Evolutionary conservation across 2,797 vertebrate species (phyloP), one percentile per base, ranked within the genome.

Genomic region (Podarcis siculus): DNA sequence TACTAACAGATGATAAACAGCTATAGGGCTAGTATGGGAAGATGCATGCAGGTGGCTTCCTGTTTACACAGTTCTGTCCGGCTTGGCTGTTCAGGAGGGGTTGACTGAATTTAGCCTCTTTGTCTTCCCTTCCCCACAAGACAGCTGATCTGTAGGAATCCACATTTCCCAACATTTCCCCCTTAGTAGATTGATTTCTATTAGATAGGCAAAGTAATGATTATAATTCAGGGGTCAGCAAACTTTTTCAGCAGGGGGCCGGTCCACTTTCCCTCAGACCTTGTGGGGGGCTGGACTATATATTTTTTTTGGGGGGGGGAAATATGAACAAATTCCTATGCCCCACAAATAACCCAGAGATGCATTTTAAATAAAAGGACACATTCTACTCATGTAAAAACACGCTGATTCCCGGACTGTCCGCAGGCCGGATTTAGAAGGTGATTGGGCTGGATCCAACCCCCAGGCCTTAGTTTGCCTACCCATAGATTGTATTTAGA

Each of bases 301-400:
- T 49, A 13, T 49, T 49, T 1, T n/a, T n/a, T n/a, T n/a, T n/a
- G n/a, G n/a, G n/a, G 0, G 45, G 45, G 10, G 1, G 1, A 49
- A 49, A 1, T 13, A 49, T 49, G 12, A 49, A 49, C 3, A 3
- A 49, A 49, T 49, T 49, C 3, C 49, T 49, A 49, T 49, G 12
- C 12, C 49, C 12, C 12, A 49, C 49, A 49, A 49, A 49, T 13
- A 49, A 49, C 49, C 1, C 49, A 49, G 12, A 49, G 49, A 49
- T 49, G 49, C 49, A 49, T 49, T 49, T 13, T 49, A 49, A 49
- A 49, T 13, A 49, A 49, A 49, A 49, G 49, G 12, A 13, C 49
- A 13, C 49, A 49, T 49, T 49, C 49, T 13, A 49, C 49, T 49
- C 49, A 13, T 49, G 45, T 49, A 49, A 49, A 49, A 49, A 49